Conservation (phyloP, 2,888 invertebrate genomes). For the Aproaerema taeniolella region DNA sequence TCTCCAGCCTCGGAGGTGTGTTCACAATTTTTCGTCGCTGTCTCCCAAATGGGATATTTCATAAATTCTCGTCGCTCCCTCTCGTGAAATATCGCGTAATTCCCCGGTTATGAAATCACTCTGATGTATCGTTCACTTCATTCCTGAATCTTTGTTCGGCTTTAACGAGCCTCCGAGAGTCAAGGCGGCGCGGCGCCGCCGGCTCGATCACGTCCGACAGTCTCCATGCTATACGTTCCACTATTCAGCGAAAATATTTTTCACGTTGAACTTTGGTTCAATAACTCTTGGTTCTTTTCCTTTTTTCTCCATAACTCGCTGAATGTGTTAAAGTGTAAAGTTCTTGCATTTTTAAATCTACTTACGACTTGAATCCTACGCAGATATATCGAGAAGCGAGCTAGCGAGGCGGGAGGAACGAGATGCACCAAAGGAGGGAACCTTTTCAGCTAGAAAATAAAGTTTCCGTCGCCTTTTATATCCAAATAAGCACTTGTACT, state of each 20-base stretch:
- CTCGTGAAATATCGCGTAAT: conserved; percentile 31
- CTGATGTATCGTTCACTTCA: conserved; percentile 21
- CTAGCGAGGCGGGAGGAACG: no score
- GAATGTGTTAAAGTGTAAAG: background rate
- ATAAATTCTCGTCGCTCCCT: conserved; percentile 31
- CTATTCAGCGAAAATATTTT: no score
- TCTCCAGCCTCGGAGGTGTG: conserved; percentile 23
- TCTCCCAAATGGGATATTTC: conserved; percentile 33
- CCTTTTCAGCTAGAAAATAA: no score
- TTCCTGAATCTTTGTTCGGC: conserved; percentile 4
- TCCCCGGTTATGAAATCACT: conserved; percentile 33
- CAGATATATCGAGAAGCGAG: no score
- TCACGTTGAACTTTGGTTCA: background rate
- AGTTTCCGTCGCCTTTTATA: no score
- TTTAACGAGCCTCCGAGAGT: conserved; percentile 2
- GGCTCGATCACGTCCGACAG: background rate
- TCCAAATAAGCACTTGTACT: no score
- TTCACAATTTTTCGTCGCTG: conserved; percentile 31
- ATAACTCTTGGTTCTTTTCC: no score
- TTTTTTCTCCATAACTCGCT: background rate
- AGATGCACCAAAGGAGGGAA: no score
- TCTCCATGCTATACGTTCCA: background rate
- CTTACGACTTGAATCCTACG: background rate
- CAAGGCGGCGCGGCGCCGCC: no score
- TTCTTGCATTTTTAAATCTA: background rate